Evolutionary conservation across 1,140 invertebrate genomes (phyloP).

Genomic region (Phenacoccus solenopsis): DNA sequence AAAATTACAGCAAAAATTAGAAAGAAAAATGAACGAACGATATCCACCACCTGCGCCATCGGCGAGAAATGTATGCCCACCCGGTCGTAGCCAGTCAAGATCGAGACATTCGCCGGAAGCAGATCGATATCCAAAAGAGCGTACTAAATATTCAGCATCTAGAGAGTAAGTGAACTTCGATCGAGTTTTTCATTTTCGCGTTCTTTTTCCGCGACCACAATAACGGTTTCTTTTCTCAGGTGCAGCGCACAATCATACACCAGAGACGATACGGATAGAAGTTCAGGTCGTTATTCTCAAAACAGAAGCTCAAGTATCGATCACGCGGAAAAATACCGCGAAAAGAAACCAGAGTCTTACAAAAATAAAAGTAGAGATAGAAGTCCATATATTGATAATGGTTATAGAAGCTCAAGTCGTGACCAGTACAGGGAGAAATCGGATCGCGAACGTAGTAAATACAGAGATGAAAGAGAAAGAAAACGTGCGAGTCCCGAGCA

Average conservation of each 20-base stretch:
- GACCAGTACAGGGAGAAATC: not conserved
- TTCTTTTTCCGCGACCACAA: not conserved
- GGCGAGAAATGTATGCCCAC: constrained; percentile 20
- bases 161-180: not conserved
- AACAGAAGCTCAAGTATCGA: not conserved
- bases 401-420: not conserved
- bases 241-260: not conserved
- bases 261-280: not conserved
- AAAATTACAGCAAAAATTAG: constrained; percentile 46
- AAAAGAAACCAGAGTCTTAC: not conserved
- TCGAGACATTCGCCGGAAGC: not conserved
- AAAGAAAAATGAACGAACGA: constrained; percentile 52
- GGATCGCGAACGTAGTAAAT: not conserved
- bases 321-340: not conserved
- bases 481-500: not conserved
- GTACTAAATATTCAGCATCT: not conserved
- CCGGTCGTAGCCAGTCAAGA: not conserved
- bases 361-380: not conserved
- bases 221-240: not conserved
- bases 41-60: constrained; percentile 37
- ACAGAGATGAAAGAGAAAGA: not conserved
- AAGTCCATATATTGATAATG: not conserved
- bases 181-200: not conserved
- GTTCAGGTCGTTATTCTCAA: not conserved
- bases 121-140: not conserved